Percentiles rank a stretch among this genome's conserved stretches.
phyloP scores from a whole-genome alignment of 2,113 vertebrate genomes.

The Pogonocichla stellata region DNA sequence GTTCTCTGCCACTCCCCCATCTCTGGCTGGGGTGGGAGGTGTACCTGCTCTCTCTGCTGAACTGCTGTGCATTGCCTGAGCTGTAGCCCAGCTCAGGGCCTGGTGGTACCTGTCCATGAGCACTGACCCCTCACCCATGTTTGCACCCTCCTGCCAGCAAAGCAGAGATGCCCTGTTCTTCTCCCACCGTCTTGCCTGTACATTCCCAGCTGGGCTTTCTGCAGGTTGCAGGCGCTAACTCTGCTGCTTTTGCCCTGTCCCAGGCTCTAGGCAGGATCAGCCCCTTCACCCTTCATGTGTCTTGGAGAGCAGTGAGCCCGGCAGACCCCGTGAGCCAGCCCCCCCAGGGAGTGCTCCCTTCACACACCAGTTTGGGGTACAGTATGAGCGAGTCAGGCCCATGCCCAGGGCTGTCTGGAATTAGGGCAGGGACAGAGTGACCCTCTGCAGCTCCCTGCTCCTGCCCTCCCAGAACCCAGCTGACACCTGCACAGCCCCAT shows the following conservation, averaged over 20 bases:
- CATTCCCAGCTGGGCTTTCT: neutral
- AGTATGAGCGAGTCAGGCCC: constrained; percentile 48
- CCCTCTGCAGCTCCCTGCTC: neutral
- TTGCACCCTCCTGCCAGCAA: neutral
- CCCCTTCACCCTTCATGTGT: constrained; percentile 53
- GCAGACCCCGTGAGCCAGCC: constrained; percentile 40
- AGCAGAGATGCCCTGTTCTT: neutral
- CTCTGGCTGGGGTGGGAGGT: neutral
- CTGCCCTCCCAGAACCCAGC: neutral
- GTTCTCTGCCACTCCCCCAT: neutral
- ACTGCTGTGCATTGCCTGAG: neutral
- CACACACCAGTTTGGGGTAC: constrained; percentile 61
- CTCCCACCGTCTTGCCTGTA: neutral
- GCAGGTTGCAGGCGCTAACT: constrained; percentile 15
- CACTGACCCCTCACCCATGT: neutral
- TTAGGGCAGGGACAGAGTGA: neutral
- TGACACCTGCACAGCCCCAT: neutral
- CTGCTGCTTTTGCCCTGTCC: constrained; percentile 49
- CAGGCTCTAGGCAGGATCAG: constrained; percentile 61
- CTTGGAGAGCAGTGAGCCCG: constrained; percentile 39
- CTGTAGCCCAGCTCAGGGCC: neutral
- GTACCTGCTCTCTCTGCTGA: neutral
- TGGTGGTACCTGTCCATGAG: neutral
- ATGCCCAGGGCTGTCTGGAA: neutral
- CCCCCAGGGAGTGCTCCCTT: constrained; percentile 34